These are phyloP conservation scores for Phortica okadai DNA, from an alignment of 2,888 invertebrate species.

Conservation along the genomic window DNA sequence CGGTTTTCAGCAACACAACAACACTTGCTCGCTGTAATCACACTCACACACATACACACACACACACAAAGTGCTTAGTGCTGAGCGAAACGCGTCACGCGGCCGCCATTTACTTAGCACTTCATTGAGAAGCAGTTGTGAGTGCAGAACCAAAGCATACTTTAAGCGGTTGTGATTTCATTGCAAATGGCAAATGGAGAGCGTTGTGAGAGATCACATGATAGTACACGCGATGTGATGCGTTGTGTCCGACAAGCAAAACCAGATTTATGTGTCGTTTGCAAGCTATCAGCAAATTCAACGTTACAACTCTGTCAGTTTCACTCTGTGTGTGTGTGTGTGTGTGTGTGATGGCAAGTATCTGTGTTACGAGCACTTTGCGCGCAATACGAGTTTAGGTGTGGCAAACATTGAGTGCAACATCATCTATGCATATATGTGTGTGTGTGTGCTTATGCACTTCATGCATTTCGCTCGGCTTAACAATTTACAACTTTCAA, in stretches of 20 bases:
- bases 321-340: background rate
- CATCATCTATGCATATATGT: constrained; percentile 29
- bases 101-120: background rate
- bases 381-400: constrained; percentile 28
- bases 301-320: background rate
- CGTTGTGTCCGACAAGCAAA: background rate
- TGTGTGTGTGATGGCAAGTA: background rate
- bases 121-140: background rate
- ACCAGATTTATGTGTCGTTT: background rate
- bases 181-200: background rate
- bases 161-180: background rate
- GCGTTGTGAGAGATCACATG: background rate
- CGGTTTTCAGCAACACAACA: too few relatives aligned
- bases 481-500: background rate
- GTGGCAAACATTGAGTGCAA: background rate
- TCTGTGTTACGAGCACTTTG: background rate
- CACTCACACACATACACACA: background rate
- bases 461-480: background rate
- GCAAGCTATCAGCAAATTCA: background rate
- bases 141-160: background rate
- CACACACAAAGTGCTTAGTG: background rate
- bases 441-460: constrained; percentile 28
- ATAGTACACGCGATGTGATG: background rate
- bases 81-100: background rate
- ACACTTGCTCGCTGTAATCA: too few relatives aligned